Base-by-base conservation (phyloP, 2,797 vertebrate species). In the Rhyacichthys aspro region DNA sequence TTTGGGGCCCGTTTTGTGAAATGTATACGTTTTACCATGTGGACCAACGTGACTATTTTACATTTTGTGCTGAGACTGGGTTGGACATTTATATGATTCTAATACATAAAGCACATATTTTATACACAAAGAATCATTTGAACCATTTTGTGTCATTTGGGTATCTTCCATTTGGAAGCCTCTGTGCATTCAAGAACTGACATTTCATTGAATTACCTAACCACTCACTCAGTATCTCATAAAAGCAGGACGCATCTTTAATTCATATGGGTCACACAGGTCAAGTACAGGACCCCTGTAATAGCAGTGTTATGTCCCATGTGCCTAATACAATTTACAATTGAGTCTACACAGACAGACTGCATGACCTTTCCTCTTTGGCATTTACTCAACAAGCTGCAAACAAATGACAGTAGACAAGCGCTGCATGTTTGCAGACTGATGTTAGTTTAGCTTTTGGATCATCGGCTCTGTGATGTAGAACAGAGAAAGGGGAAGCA, bases 161-260 rank as follows among this genome's bases (percentile, higher is more conserved):
- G 7, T 28, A 28, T 28, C 23, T 28, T 28, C 23, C 23, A 28
- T 28, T 2, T 14, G 11, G 2, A 37, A 37, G 19, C n/a, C 1
- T 7, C 6, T 47, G 38, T 58, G 36, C 50, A 18, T 60, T 59
- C 41, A 32, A 37, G 48, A 45, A 18, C 4, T 48, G 16, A 43
- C 39, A 42, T 54, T 54, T 56, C 11, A 55, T 12, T 64, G 36
- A 42, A 37, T 53, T 48, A 44, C 9, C 28, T 15, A 43, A 14
- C 17, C 45, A 58, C 62, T 46, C 23, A 28, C 14, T 44, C 14
- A 50, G 39, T 48, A 19, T 57, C 39, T 11, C 17, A 38, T 72
- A 42, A 52, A 76, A 66, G 53, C 44, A n/a, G 28, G 64, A 49
- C 43, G 11, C 19, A 74, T 72, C 8, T 58, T 70, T 78, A 67